Percentiles rank a stretch among this genome's conserved stretches.
Evolutionary conservation across 2,113 vertebrate genomes (phyloP).

Genomic region (Cyphomyrus discorhynchus): DNA sequence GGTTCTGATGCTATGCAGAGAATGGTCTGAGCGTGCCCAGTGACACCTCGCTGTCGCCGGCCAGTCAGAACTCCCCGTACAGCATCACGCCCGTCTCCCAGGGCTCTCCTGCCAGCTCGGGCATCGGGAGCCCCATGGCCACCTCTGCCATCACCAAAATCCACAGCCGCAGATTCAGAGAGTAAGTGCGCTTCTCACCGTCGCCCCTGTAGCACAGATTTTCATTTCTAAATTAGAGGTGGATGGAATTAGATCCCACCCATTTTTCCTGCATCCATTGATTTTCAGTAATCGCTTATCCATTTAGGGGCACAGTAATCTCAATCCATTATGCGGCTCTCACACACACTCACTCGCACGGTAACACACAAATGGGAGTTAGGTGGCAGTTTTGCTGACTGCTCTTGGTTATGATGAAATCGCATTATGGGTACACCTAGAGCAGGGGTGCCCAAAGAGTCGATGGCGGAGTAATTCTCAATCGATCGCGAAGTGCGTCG

Average conservation of each 20-base stretch:
- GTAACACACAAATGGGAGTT: background rate
- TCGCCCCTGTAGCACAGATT: background rate
- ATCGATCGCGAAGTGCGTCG: too few relatives aligned
- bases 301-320: background rate
- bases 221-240: background rate
- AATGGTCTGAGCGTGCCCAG: slow-evolving; percentile 86
- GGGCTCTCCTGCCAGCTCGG: slow-evolving; percentile 90
- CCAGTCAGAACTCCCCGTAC: slow-evolving; percentile 95
- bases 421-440: background rate
- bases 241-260: background rate
- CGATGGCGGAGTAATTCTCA: too few relatives aligned
- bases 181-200: slow-evolving; percentile 65
- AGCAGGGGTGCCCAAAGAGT: too few relatives aligned
- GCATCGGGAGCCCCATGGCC: slow-evolving; percentile 95
- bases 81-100: slow-evolving; percentile 98
- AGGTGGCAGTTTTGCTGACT: background rate
- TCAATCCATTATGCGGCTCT: background rate
- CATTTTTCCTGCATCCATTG: background rate
- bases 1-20: slow-evolving; percentile 42
- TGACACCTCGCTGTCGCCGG: slow-evolving; percentile 88
- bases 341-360: background rate
- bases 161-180: slow-evolving; percentile 95
- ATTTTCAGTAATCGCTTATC: background rate
- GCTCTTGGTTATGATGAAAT: background rate
- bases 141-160: slow-evolving; percentile 94